Percentiles rank a stretch among this genome's conserved stretches.
These are phyloP conservation scores for Malurus splendens DNA, from an alignment of 2,797 vertebrate genomes.

Conservation along the genomic window DNA sequence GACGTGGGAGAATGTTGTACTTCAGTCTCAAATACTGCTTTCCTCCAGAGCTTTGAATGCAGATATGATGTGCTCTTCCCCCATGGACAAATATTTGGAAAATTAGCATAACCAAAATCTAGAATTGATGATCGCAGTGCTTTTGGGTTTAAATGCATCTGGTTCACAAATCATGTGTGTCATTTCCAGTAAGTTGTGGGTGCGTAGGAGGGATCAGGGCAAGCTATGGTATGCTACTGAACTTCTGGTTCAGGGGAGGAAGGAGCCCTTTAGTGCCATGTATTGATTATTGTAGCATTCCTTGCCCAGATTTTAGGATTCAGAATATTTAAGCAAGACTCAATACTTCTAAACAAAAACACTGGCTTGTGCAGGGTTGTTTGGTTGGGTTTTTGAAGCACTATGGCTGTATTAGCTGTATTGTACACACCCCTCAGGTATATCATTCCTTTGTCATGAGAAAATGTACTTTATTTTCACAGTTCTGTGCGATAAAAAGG, in stretches of 20 bases:
- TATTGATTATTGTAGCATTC: background rate
- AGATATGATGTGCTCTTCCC: background rate
- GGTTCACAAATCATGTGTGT: background rate
- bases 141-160: background rate
- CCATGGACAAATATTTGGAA: background rate
- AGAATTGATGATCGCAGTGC: background rate
- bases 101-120: background rate
- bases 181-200: background rate
- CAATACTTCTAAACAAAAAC: background rate
- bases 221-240: background rate
- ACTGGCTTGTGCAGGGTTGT: background rate
- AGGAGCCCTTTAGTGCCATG: background rate
- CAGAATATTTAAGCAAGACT: background rate
- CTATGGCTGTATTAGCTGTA: background rate
- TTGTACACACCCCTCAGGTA: background rate
- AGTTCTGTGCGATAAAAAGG: background rate
- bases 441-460: background rate
- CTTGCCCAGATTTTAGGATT: background rate
- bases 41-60: background rate
- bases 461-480: background rate
- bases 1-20: background rate
- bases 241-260: background rate
- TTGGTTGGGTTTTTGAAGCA: background rate
- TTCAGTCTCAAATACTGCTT: background rate
- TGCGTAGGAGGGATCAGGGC: background rate